These are phyloP conservation scores for Pseudococcus jackbeardsleyi DNA, from an alignment of 2,888 invertebrate genomes.

Conservation along the genomic window DNA sequence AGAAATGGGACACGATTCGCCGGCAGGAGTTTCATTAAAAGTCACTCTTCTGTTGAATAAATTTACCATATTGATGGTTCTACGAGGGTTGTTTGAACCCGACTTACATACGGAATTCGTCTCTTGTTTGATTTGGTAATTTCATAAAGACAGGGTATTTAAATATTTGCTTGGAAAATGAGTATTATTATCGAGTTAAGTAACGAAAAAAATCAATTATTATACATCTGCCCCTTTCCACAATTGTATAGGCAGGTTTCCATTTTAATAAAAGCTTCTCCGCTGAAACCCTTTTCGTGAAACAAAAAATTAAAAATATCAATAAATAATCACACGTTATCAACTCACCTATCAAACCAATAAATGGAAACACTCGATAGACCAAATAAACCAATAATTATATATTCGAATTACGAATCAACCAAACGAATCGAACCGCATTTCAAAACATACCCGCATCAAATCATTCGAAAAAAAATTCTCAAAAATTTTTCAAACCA, in stretches of 20 bases:
- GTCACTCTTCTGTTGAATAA: not conserved
- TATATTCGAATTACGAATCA: not conserved
- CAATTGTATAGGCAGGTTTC: too few relatives aligned
- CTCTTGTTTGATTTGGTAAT: not conserved
- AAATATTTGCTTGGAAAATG: constrained; percentile 15
- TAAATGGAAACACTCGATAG: not conserved
- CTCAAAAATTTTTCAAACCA: not conserved
- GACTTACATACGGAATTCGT: not conserved
- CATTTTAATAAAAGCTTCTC: too few relatives aligned
- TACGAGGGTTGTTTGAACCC: not conserved
- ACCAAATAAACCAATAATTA: not conserved
- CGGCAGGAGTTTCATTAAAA: not conserved
- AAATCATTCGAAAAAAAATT: not conserved
- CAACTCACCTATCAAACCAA: constrained; percentile 3
- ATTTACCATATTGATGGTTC: not conserved
- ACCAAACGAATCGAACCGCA: not conserved
- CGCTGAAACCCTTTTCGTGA: too few relatives aligned
- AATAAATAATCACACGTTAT: not conserved
- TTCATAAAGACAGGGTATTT: not conserved
- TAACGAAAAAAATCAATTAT: not conserved
- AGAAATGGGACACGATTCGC: not conserved
- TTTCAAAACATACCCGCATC: not conserved
- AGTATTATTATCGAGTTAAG: not conserved
- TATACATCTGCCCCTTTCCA: too few relatives aligned
- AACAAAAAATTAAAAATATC: not conserved